phyloP scores from a whole-genome alignment of 1,140 invertebrate genomes.

The Nasonia vitripennis region DNA sequence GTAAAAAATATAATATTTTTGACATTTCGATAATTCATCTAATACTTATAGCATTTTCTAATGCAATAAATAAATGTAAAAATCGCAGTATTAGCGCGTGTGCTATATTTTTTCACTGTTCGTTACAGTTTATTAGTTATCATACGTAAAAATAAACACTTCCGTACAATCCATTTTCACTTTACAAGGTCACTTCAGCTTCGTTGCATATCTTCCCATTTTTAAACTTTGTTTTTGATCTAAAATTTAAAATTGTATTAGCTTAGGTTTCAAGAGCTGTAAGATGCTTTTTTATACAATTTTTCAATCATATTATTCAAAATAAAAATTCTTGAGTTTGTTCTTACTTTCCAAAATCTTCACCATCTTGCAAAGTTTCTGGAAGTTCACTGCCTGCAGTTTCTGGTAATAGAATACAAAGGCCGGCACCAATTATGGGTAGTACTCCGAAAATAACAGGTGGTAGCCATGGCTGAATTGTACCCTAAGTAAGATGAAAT shows the following conservation, averaged over 20 bases:
- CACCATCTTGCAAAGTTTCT: slow-evolving; percentile 86
- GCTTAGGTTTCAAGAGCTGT: not conserved
- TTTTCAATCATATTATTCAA: not conserved
- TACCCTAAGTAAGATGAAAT: slow-evolving; percentile 58
- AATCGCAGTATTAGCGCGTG: slow-evolving; percentile 8
- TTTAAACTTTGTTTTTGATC: slow-evolving; percentile 53
- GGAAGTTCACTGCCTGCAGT: slow-evolving; percentile 84
- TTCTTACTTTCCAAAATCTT: slow-evolving; percentile 80
- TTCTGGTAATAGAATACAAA: slow-evolving; percentile 84
- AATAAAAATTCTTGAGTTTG: not conserved
- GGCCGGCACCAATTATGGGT: slow-evolving; percentile 78
- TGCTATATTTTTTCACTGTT: slow-evolving; percentile 11
- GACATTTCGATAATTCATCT: slow-evolving; percentile 30
- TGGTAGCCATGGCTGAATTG: slow-evolving; percentile 77
- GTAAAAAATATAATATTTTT: slow-evolving; percentile 47
- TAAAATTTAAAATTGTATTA: slow-evolving; percentile 21
- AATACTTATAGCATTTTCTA: slow-evolving; percentile 47
- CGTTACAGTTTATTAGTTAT: slow-evolving; percentile 2
- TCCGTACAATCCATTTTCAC: slow-evolving; percentile 14
- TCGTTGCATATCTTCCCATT: slow-evolving; percentile 55
- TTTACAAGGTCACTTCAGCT: slow-evolving; percentile 61
- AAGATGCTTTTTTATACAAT: not conserved
- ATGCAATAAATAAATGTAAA: slow-evolving; percentile 50
- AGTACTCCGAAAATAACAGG: slow-evolving; percentile 81
- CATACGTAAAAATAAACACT: slow-evolving; percentile 22